Evolutionary conservation across 2,797 vertebrate genomes (phyloP).

Genomic region (Acropternis orthonyx): DNA sequence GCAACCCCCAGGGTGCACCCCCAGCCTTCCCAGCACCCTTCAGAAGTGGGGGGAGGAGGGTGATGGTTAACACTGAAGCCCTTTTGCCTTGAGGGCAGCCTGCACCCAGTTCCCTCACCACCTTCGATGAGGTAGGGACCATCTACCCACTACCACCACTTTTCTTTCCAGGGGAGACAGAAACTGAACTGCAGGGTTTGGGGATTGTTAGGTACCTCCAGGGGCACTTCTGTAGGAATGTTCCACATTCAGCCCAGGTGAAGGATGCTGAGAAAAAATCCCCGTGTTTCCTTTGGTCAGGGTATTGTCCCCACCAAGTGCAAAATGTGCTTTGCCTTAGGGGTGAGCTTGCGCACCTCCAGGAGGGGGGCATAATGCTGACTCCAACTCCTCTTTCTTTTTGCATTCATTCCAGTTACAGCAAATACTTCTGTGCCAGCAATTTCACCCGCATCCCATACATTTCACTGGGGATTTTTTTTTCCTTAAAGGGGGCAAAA

Average conservation of each 20-base stretch:
- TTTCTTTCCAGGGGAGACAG: neutral
- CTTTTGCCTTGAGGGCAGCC: neutral
- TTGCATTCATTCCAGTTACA: neutral
- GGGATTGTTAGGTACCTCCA: neutral
- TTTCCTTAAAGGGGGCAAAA: neutral
- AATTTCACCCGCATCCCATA: neutral
- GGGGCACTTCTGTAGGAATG: neutral
- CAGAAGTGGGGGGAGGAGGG: neutral
- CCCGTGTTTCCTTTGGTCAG: neutral
- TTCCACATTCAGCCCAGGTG: neutral
- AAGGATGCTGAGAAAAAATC: neutral
- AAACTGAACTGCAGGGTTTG: neutral
- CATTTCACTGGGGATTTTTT: neutral
- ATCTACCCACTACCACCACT: neutral
- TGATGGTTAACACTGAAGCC: neutral
- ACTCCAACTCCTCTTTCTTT: neutral
- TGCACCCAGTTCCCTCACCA: neutral
- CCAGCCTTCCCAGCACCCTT: neutral
- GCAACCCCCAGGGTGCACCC: neutral
- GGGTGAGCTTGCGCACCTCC: neutral
- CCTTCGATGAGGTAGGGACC: neutral
- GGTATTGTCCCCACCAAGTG: neutral
- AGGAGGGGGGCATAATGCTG: neutral
- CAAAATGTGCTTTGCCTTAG: neutral
- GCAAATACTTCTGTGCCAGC: neutral